phyloP scores from a whole-genome alignment of 2,888 invertebrate genomes.

The Acanthococcus lagerstroemiae region DNA sequence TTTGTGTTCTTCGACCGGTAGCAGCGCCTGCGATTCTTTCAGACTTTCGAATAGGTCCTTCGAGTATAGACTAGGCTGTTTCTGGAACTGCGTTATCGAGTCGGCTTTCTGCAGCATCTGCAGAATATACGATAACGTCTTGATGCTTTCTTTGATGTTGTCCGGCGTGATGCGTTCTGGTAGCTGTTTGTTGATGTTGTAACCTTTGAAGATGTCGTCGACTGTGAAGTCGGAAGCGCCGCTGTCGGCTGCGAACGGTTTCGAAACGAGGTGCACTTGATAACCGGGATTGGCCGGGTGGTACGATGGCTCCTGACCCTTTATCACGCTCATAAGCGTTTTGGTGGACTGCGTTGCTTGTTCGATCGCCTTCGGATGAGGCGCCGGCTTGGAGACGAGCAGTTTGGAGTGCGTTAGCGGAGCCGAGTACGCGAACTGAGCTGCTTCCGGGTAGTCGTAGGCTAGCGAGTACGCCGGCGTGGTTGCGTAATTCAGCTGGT shows the following conservation, averaged over 20 bases:
- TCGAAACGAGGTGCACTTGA: not conserved
- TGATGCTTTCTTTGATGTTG: conserved; percentile 68
- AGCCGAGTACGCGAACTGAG: not conserved
- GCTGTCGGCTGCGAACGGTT: not conserved
- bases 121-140: conserved; percentile 63
- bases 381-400: not conserved
- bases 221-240: conserved; percentile 36
- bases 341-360: conserved; percentile 21
- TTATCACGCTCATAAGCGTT: conserved; percentile 34
- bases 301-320: conserved; percentile 35
- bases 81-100: conserved; percentile 15
- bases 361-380: conserved; percentile 2
- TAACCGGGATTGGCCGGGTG: not conserved
- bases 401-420: not conserved
- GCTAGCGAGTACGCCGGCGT: conserved; percentile 3
- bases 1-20: conserved; percentile 8
- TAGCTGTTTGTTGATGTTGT: conserved; percentile 63
- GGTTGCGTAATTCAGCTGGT: not conserved
- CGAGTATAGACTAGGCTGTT: not conserved
- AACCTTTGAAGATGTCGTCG: conserved; percentile 55
- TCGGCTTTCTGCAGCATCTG: conserved; percentile 51
- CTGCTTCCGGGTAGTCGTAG: conserved; percentile 18
- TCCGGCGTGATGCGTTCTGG: conserved; percentile 65
- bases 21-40: not conserved
- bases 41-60: conserved; percentile 9